Evolutionary conservation across 2,888 invertebrate species (phyloP), one percentile per base, ranked within the genome.

Genomic region (Tachystola acroxantha): DNA sequence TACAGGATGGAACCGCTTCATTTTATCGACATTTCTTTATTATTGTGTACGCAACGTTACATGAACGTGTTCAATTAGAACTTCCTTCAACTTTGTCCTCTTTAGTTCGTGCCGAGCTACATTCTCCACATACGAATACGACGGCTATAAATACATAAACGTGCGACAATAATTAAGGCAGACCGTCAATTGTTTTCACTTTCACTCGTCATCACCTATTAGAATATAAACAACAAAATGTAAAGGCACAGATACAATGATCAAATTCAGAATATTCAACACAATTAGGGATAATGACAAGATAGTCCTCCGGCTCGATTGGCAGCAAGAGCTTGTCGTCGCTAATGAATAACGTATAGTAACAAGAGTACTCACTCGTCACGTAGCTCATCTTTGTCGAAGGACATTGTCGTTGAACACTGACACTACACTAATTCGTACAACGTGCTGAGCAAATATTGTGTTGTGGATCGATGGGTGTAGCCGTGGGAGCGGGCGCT

Each of bases 301-400:
- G 3, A 27, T 11, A 27, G 11, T 11, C 27, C n/a, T 11, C 11
- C 27, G 7, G 11, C 10, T 11, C 12, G 11, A 27, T 27, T 27
- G 27, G 12, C 11, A 24, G n/a, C n/a, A 4, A 6, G 24, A 24
- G 24, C n/a, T n/a, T 7, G 10, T 11, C 11, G 25, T 25, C 2
- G 10, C 10, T 4, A 10, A 3, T 24, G 5, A 2, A 27, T 11
- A 7, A 27, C 11, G 9, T 26, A 19, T 27, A 24, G n/a, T 19
- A 7, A 4, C 16, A 16, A 16, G 16, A 4, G 16, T 78, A 92
- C 92, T 92, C 76, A 92, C 92, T 92, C 92, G 62, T 92, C 92
- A 43, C 89, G 81, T 48, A 92, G 90, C 62, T 92, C 92, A 53
- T 92, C 92, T 45, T 90, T 90, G 52, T 88, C 88, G 61, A 91